phyloP scores from a whole-genome alignment of 1,140 invertebrate species.

The Chlorops oryzae region DNA sequence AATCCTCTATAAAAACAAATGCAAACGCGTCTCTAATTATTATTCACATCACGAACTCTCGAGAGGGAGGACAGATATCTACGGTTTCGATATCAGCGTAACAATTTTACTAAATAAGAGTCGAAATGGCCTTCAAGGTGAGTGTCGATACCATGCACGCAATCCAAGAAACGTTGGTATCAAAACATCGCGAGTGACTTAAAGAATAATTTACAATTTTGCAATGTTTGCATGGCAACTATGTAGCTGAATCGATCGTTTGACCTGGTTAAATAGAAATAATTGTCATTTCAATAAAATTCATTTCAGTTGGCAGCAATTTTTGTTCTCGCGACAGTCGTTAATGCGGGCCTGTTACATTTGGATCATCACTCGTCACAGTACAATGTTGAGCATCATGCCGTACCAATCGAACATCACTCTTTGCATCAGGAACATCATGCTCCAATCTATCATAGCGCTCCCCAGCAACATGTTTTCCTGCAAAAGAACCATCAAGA shows the following conservation, averaged over 20 bases:
- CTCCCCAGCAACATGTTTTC: neutral
- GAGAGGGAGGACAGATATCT: slow-evolving; percentile 35
- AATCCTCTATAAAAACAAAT: slow-evolving; percentile 44
- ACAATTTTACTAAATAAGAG: slow-evolving; percentile 16
- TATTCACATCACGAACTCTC: slow-evolving; percentile 38
- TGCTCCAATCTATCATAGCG: slow-evolving; percentile 19
- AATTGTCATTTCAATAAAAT: neutral
- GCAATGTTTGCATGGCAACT: neutral
- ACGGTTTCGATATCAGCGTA: slow-evolving; percentile 2
- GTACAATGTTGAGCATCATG: too few relatives aligned
- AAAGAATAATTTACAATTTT: too few relatives aligned
- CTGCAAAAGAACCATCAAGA: slow-evolving; percentile 10
- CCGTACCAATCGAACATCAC: slow-evolving; percentile 23
- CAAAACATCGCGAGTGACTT: too few relatives aligned
- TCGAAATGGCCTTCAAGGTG: slow-evolving; percentile 45
- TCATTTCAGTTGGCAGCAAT: slow-evolving; percentile 9
- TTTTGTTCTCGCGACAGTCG: slow-evolving; percentile 22
- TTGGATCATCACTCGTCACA: slow-evolving; percentile 31
- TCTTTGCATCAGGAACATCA: slow-evolving; percentile 32
- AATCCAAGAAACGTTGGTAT: too few relatives aligned
- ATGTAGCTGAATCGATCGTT: too few relatives aligned
- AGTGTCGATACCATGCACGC: too few relatives aligned
- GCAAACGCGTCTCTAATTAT: slow-evolving; percentile 30
- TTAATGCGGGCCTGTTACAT: slow-evolving; percentile 31
- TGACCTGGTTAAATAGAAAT: too few relatives aligned